These are phyloP conservation scores for Girardia tigrina DNA, from an alignment of 2,888 invertebrate genomes.

Conservation along the genomic window DNA sequence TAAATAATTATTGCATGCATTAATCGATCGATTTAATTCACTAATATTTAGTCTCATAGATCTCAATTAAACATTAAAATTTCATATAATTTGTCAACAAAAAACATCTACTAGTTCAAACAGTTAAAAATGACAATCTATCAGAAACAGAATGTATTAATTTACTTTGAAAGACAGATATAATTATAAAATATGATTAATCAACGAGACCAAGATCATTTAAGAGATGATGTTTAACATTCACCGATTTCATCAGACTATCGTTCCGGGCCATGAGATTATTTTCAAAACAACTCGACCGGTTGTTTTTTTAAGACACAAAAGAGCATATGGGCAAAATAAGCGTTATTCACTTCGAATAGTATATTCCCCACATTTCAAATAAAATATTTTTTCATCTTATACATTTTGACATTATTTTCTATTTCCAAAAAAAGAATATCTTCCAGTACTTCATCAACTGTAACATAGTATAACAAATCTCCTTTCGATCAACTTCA, in stretches of 20 bases:
- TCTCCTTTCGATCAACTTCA: too few species aligned
- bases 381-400: too few species aligned
- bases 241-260: constrained; percentile 42
- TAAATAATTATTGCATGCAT: too few species aligned
- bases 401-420: too few species aligned
- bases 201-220: constrained; percentile 18
- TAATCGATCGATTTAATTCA: too few species aligned
- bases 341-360: constrained; percentile 50
- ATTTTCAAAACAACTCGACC: constrained; percentile 49
- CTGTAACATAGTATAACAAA: too few species aligned
- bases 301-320: constrained; percentile 49
- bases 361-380: constrained; percentile 53
- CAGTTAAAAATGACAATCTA: constrained; percentile 3
- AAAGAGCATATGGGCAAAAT: constrained; percentile 49
- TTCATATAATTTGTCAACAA: not conserved
- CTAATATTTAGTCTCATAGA: too few species aligned
- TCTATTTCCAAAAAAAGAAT: too few species aligned
- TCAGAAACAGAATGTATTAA: constrained; percentile 13
- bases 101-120: not conserved
- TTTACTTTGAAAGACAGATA: constrained; percentile 20
- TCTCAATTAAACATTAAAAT: not conserved
- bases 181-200: constrained; percentile 18
- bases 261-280: constrained; percentile 53
- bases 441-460: too few species aligned
- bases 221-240: not conserved